A percentile compares a stretch with the other conserved stretches of the same genome.
Evolutionary conservation across 1,140 invertebrate genomes (phyloP).

Genomic region (Notospermus geniculatus): DNA sequence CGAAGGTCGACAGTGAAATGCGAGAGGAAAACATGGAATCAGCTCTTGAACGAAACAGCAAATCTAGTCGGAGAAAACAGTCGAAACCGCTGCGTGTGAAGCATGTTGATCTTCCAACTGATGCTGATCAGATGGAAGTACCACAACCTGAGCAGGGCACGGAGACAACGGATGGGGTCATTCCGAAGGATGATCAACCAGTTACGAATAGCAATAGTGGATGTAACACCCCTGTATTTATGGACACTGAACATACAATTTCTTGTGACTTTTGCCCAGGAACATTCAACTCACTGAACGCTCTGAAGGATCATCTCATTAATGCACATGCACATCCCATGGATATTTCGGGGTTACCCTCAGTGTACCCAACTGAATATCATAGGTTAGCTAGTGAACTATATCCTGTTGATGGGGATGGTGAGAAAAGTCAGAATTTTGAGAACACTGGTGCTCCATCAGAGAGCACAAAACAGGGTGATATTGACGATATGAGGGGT

Average conservation of each 20-base stretch:
- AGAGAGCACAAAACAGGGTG: background rate
- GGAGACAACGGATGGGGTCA: constrained; percentile 18
- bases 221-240: background rate
- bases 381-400: constrained; percentile 49
- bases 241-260: constrained; percentile 7
- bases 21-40: too few species aligned
- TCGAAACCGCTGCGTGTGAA: constrained; percentile 50
- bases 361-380: constrained; percentile 49
- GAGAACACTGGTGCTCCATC: background rate
- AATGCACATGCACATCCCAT: constrained; percentile 12
- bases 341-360: background rate
- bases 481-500: background rate
- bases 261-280: constrained; percentile 14
- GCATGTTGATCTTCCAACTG: constrained; percentile 7
- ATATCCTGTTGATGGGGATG: constrained; percentile 21
- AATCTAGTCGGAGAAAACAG: constrained; percentile 51
- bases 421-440: background rate
- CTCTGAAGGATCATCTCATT: constrained; percentile 12
- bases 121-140: constrained; percentile 1
- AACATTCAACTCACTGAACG: constrained; percentile 8
- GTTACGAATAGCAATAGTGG: background rate
- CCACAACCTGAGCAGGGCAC: constrained; percentile 2
- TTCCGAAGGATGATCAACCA: constrained; percentile 15
- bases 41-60: constrained; percentile 17
- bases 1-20: too few species aligned